phyloP scores from a whole-genome alignment of 1,140 invertebrate species.

The Zaprionus tsacasi region DNA sequence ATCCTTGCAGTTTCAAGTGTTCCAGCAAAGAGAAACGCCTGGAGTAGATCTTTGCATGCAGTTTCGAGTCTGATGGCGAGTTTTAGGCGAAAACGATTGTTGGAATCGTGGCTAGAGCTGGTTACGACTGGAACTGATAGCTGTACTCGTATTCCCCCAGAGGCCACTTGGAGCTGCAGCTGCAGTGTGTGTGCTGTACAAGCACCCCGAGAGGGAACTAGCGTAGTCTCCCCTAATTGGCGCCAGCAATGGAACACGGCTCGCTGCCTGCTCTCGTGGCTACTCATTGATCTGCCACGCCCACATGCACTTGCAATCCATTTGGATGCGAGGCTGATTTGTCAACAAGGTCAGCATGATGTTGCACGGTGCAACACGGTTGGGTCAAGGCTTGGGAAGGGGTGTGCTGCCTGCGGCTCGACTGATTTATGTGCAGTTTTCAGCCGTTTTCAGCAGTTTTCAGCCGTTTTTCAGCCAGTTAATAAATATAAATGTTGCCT shows the following conservation, averaged over 20 bases:
- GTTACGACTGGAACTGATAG: not conserved
- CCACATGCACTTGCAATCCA: conserved; percentile 9
- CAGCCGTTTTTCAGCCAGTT: conserved; percentile 38
- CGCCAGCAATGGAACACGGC: conserved; percentile 59
- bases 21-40: conserved; percentile 12
- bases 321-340: conserved; percentile 5
- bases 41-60: not conserved
- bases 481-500: conserved; percentile 70
- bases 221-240: conserved; percentile 71
- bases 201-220: conserved; percentile 21
- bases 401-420: not conserved
- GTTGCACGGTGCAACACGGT: not conserved
- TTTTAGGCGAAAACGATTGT: not conserved
- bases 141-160: conserved; percentile 46
- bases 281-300: conserved; percentile 66
- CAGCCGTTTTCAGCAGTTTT: not conserved
- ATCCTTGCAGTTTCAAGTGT: conserved; percentile 6
- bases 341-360: not conserved
- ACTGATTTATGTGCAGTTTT: not conserved
- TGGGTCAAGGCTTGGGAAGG: not conserved
- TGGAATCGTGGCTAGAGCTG: not conserved
- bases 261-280: conserved; percentile 47
- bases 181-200: not conserved
- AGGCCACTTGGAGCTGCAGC: conserved; percentile 45
- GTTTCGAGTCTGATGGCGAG: not conserved